Evolutionary conservation across 2,888 invertebrate genomes (phyloP), one percentile per base, ranked within the genome.

Genomic region (Dynastes maya): DNA sequence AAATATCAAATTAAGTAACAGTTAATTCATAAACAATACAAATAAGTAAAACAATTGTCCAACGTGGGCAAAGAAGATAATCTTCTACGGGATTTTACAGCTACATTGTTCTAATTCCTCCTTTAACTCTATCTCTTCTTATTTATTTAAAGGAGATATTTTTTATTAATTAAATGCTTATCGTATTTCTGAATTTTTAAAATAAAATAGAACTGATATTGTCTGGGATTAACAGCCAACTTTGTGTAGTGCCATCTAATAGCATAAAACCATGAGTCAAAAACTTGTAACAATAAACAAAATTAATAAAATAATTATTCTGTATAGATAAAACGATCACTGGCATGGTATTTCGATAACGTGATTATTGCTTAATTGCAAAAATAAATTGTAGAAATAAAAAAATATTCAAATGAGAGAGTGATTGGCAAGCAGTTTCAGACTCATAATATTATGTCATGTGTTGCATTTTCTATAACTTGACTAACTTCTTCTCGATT

Each of bases 291-390:
- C 29, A 9, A 32, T 11, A 2, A 29, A 63, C 11, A 29, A 11
- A 45, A 11, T 45, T 45, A 45, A 8, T 45, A 11, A 45, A 45
- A 45, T 8, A 45, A 0, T 11, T 8, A 11, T 8, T 11, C 45
- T 8, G 4, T n/a, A n/a, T 4, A 55, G 55, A 55, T 55, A 55
- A 55, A 13, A 16, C 16, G n/a, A 22, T n/a, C 6, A 16, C 13
- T n/a, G 55, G 6, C 4, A n/a, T 16, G 8, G 55, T n/a, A 8
- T n/a, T 3, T 53, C n/a, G 53, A n/a, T 53, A n/a, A 53, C 22
- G 27, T 63, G 27, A 29, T 63, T 63, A 49, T 67, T 67, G 67
- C 67, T 67, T 49, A 67, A 49, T 67, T 64, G 32, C 37, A 32
- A 4, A 64, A 4, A 37, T 29, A 9, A 11, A 37, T 22, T 22